Percentiles rank a stretch among this genome's conserved stretches.
These are phyloP conservation scores for Ennomos erosarius DNA, from an alignment of 2,888 invertebrate genomes.

Conservation along the genomic window DNA sequence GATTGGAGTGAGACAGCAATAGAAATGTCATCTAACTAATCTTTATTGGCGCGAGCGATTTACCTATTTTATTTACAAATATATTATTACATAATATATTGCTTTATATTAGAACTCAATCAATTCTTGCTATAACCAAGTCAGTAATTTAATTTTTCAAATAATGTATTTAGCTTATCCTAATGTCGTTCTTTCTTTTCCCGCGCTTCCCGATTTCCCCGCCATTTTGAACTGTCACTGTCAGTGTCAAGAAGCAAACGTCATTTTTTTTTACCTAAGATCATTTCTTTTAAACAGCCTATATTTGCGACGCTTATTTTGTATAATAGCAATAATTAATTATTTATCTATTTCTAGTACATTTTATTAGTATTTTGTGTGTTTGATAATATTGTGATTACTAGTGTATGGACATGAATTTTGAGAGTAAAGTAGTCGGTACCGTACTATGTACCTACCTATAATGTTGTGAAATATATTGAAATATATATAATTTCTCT, in stretches of 20 bases:
- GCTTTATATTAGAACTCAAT: constrained; percentile 11
- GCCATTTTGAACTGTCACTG: neutral
- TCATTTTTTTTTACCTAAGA: constrained; percentile 5
- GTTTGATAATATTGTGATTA: constrained; percentile 57
- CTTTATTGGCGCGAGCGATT: too few relatives aligned
- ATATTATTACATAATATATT: neutral
- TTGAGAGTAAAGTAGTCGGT: constrained; percentile 58
- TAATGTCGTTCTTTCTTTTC: neutral
- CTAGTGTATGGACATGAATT: constrained; percentile 35
- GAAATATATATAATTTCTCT: constrained; percentile 82
- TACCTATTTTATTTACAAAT: neutral
- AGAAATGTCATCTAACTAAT: too few relatives aligned
- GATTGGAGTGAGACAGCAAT: too few relatives aligned
- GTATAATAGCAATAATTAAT: constrained; percentile 65
- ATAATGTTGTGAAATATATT: constrained; percentile 73
- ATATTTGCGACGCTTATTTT: constrained; percentile 49
- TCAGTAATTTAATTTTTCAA: constrained; percentile 16
- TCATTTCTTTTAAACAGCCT: constrained; percentile 22
- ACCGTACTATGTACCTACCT: constrained; percentile 53
- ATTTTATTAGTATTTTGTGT: constrained; percentile 43
- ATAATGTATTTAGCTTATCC: constrained; percentile 2
- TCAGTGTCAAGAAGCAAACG: neutral
- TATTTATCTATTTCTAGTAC: constrained; percentile 69
- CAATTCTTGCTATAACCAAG: constrained; percentile 23
- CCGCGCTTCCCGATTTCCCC: neutral